Conservation (phyloP, 1,140 invertebrate genomes). For the Trichoplusia ni region DNA sequence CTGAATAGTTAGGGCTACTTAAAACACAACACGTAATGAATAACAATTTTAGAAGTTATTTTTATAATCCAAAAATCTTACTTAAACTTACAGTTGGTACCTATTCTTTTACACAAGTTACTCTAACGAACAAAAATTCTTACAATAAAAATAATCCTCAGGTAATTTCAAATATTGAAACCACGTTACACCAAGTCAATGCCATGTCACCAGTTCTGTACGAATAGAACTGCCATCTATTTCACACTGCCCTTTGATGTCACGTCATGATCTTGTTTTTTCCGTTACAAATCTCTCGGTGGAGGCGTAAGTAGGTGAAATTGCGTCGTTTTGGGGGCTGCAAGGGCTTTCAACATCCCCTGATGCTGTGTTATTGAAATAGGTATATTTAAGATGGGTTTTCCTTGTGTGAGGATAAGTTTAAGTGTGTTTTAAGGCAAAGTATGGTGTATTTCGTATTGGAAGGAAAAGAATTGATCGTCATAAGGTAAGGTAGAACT, state of each 20-base stretch:
- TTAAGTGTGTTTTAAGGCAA: too few species aligned
- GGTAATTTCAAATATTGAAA: not conserved
- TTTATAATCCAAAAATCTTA: too few species aligned
- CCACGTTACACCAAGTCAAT: not conserved
- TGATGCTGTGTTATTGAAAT: not conserved
- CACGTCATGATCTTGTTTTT: constrained; percentile 7
- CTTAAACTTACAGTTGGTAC: too few species aligned
- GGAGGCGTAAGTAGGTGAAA: not conserved
- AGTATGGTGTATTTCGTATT: too few species aligned
- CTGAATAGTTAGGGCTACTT: too few species aligned
- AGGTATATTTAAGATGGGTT: not conserved
- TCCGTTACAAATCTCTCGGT: constrained; percentile 5
- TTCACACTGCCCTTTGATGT: constrained; percentile 4
- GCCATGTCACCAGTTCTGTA: too few species aligned
- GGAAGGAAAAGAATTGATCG: not conserved
- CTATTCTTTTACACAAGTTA: too few species aligned
- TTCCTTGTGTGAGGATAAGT: not conserved
- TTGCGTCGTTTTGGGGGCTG: not conserved
- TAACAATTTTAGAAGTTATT: too few species aligned
- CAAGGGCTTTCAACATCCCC: not conserved
- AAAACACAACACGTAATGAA: too few species aligned
- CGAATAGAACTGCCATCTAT: not conserved
- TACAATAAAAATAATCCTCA: too few species aligned
- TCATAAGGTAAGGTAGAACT: too few species aligned
- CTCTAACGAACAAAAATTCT: too few species aligned